Evolutionary conservation across 1,140 invertebrate species (phyloP), one percentile per base, ranked within the genome.

Genomic region (Drosophila willistoni): DNA sequence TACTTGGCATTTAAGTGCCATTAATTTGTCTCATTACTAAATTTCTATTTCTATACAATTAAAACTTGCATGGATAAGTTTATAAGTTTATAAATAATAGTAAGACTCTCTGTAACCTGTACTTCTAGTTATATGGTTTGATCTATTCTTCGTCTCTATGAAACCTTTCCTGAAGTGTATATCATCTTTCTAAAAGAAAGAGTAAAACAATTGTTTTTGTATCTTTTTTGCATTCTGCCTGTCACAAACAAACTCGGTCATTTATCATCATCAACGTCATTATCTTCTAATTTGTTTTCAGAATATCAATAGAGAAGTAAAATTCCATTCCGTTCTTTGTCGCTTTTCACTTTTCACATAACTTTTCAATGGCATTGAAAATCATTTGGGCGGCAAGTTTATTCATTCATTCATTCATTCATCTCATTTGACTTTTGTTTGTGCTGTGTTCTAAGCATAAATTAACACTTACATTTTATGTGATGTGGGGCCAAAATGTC

Each of bases 391-490:
- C 56, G 56, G 29, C 33, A 59, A 59, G 34, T 22, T 44, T 33
- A 36, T 61, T 51, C 14, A 10, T 22, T 47, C 55, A 57, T 22
- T 47, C 55, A 57, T 57, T 34, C 22, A 60, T 65, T 69, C 57
- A 68, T 68, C 17, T 22, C 17, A 51, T 59, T 39, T 59, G 56
- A 59, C 56, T 59, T 59, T 59, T 36, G 56, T 59, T 36, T 66
- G 17, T 60, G 42, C 36, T 59, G 22, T 65, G 68, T 68, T 51
- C 68, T 59, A 73, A 47, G 84, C 69, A 89, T 87, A 87, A 89
- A 87, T 87, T 87, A 87, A 87, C 84, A 87, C 83, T 87, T 79
- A 87, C 83, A 69, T 83, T 79, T 89, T 69, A 75, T 79, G 67
- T 74, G 56, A 22, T 64, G 54, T 59, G 22, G 25, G 44, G 42